Evolutionary conservation across 1,140 invertebrate species (phyloP), one percentile per base, ranked within the genome.

Genomic region (Drosophila cardini): DNA sequence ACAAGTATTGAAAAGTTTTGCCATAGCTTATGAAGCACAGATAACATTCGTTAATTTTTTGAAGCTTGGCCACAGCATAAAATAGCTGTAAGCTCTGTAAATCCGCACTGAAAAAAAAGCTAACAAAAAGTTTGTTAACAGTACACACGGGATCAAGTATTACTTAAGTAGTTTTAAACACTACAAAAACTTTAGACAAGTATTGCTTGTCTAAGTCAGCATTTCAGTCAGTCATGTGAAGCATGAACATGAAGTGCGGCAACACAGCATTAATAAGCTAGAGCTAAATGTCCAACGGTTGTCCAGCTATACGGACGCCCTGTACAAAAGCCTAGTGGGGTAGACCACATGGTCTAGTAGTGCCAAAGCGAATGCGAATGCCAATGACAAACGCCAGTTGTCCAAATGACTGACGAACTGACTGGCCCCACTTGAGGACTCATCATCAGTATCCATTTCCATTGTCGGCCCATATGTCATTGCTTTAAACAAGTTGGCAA

Each of bases 401-500:
- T 42, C 16, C 53, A 65, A 56, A 32, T 55, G 61, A 32, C 46
- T 50, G 60, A 52, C 70, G 21, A 46, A 57, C 62, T 21, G 15
- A 72, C 50, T 40, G 50, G 2, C 43, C 40, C 15, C 40, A 15
- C 26, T 9, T 30, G 34, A 10, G 18, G 11, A 9, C 30, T 11
- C 40, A 45, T 30, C 2, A 5, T 15, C 52, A 45, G 46, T 10
- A 13, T 40, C 15, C 9, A 50, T 18, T 32, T 38, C 13, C 46
- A 34, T 43, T 45, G 56, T 43, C 26, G 18, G 43, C 30, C 69
- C 62, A 45, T 60, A 34, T 77, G 72, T 78, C 75, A 75, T 56
- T 70, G 72, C 60, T 69, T 78, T 75, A 70, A 75, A 71, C 48
- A 64, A 70, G 64, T 71, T 70, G 72, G 60, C 60, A 74, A 77